These are phyloP conservation scores for Melanotaenia duboulayi DNA, from an alignment of 2,113 vertebrate species.

Conservation along the genomic window DNA sequence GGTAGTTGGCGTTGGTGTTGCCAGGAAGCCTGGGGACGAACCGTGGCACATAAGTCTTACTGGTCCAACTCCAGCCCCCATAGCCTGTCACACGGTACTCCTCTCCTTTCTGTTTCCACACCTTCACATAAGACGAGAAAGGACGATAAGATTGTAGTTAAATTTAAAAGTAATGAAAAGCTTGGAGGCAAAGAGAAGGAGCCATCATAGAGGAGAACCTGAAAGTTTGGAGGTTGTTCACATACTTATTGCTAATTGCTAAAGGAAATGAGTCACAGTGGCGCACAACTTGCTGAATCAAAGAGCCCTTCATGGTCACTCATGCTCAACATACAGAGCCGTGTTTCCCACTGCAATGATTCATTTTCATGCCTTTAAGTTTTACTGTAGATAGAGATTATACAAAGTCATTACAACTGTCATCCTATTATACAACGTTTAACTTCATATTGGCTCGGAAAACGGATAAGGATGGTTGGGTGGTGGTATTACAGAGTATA, in stretches of 20 bases:
- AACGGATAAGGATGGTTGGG: neutral
- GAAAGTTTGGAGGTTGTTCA: constrained; percentile 32
- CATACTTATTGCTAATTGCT: constrained; percentile 33
- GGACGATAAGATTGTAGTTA: neutral
- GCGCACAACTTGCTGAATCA: constrained; percentile 41
- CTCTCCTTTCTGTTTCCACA: constrained; percentile 99
- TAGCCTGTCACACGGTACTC: constrained; percentile 98
- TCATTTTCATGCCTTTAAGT: constrained; percentile 29
- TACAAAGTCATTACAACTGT: neutral
- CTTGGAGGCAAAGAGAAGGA: constrained; percentile 2
- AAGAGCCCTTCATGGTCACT: constrained; percentile 53
- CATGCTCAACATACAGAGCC: constrained; percentile 15
- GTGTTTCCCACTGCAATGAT: constrained; percentile 24
- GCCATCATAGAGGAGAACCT: constrained; percentile 9
- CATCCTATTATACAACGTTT: constrained; percentile 1
- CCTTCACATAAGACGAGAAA: constrained; percentile 77
- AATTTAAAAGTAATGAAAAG: neutral
- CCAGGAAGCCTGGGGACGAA: constrained; percentile 93
- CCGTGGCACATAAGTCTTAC: constrained; percentile 93
- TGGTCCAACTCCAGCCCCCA: constrained; percentile 98
- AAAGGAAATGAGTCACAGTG: constrained; percentile 44
- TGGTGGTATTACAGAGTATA: neutral
- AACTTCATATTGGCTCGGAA: neutral
- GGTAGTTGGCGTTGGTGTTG: constrained; percentile 96
- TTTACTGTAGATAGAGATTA: constrained; percentile 10